Base-by-base conservation (phyloP, 2,888 invertebrate species). In the Xanthia icteritia region DNA sequence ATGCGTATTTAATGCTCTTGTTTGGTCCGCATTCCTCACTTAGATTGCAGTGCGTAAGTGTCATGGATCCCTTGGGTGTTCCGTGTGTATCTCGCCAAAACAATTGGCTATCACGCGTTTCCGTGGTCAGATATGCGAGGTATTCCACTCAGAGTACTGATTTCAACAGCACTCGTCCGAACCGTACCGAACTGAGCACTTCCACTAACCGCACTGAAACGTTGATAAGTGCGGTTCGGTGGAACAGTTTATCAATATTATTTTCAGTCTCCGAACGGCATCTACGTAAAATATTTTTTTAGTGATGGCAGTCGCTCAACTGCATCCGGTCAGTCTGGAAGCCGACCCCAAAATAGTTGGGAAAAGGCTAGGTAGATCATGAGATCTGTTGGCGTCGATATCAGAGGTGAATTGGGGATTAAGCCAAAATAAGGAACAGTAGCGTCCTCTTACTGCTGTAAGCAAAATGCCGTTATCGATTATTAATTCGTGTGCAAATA, bases 1-100 rank as follows among this genome's bases (percentile, higher is more conserved):
- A 90, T 86, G 86, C 79, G 83, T 84, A 83, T 89, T 90, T 89
- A 88, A 90, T 90, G 87, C 83, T 76, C 72, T 72, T 79, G 85
- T 86, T 88, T 75, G 76, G 77, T 76, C 78, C 76, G 81, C 83
- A 85, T 88, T 82, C 86, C 78, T 65, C 42, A 15, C 39, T 69
- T 39, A 72, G 70, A 79, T 84, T 82, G 78, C 72, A 61, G 51
- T 77, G 64, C 61, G 65, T 72, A 63, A 83, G 74, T 72, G 63
- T 69, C 82, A 82, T 73, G 58, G 61, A 78, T 78, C 70, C 63
- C 78, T 58, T 48, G 61, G n/a, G 13, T 31, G 27, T 39, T 27
- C 72, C 36, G 27, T 65, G 56, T 76, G 8, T 56, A 48, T 48
- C 27, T 48, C 36, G 15, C 45, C 17, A 5, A 77, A 36, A 13